These are phyloP conservation scores for Atlantisia rogersi DNA, from an alignment of 2,113 vertebrate species.

Conservation along the genomic window DNA sequence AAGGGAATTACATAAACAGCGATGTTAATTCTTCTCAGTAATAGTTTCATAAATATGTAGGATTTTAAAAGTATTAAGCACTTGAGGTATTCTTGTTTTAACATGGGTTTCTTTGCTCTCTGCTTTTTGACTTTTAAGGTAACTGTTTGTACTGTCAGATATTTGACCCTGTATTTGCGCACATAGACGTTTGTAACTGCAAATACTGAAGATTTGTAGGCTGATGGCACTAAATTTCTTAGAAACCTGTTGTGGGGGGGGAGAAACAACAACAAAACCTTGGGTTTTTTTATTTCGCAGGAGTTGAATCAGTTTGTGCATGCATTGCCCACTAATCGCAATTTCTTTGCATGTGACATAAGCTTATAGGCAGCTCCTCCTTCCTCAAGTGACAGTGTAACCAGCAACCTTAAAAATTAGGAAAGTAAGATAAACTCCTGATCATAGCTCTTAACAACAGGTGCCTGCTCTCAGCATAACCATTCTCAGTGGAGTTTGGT, in stretches of 20 bases:
- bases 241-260: not conserved
- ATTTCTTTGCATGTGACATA: not conserved
- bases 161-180: not conserved
- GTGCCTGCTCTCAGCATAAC: not conserved
- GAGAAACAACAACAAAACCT: too few species aligned
- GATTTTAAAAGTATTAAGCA: not conserved
- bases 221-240: not conserved
- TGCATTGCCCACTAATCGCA: not conserved
- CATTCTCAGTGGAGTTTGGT: not conserved
- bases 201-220: not conserved
- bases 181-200: not conserved
- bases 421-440: not conserved
- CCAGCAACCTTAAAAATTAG: not conserved
- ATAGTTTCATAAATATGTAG: not conserved
- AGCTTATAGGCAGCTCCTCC: not conserved
- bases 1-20: not conserved
- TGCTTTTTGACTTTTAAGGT: not conserved
- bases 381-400: not conserved
- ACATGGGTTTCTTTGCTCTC: not conserved
- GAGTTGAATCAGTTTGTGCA: not conserved
- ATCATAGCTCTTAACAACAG: not conserved
- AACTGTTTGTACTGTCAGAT: not conserved
- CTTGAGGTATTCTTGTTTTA: not conserved
- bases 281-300: not conserved
- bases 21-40: not conserved